These are phyloP conservation scores for Lissonota sp. DNA, from an alignment of 2,888 invertebrate species.

Conservation along the genomic window DNA sequence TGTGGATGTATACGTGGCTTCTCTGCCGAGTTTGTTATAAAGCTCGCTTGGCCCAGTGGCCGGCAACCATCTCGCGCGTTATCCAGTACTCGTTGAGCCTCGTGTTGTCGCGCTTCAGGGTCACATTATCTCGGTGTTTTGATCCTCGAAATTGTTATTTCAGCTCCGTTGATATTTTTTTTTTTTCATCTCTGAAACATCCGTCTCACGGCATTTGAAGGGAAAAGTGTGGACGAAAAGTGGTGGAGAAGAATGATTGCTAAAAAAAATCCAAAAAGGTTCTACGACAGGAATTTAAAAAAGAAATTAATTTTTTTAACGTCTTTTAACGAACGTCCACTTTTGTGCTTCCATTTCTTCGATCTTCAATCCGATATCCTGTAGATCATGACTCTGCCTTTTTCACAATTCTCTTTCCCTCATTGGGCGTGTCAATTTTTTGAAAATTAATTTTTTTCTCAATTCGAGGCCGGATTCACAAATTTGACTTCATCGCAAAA, in stretches of 20 bases:
- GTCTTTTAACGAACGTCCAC: too few relatives aligned
- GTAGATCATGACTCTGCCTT: too few relatives aligned
- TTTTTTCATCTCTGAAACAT: too few relatives aligned
- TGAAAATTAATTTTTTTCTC: background rate
- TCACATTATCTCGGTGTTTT: slow-evolving; percentile 31
- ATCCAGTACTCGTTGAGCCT: slow-evolving; percentile 71
- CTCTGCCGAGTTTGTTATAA: slow-evolving; percentile 13
- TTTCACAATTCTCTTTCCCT: background rate
- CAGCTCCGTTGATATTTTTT: background rate
- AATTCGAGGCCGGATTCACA: too few relatives aligned
- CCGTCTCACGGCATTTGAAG: too few relatives aligned
- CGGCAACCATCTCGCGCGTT: slow-evolving; percentile 62
- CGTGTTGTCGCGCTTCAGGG: slow-evolving; percentile 66
- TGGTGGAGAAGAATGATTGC: too few relatives aligned
- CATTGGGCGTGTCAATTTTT: background rate
- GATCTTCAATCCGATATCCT: too few relatives aligned
- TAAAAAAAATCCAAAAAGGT: too few relatives aligned
- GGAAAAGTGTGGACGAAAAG: too few relatives aligned
- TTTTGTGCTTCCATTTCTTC: too few relatives aligned
- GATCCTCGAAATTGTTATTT: background rate
- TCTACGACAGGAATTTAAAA: too few relatives aligned
- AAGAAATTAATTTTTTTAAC: too few relatives aligned
- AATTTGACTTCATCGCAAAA: slow-evolving; percentile 60
- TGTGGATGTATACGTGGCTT: slow-evolving; percentile 55
- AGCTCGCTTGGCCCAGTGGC: slow-evolving; percentile 59